phyloP scores from a whole-genome alignment of 2,113 vertebrate genomes.

The Syngnathoides biaculeatus region DNA sequence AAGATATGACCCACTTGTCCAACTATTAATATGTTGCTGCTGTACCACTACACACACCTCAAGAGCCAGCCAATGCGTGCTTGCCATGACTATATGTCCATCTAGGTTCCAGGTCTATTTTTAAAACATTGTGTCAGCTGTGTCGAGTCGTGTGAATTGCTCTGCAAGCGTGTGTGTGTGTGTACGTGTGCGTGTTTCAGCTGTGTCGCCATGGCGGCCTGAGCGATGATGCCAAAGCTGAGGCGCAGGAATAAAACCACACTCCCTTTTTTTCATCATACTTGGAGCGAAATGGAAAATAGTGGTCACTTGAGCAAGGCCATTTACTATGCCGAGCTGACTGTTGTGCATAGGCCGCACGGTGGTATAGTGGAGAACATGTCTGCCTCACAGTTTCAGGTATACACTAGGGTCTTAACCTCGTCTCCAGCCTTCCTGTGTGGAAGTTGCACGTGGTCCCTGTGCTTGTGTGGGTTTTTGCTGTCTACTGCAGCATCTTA shows the following conservation, averaged over 20 bases:
- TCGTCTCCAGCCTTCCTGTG: background rate
- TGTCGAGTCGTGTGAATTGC: conserved; percentile 36
- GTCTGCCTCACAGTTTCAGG: background rate
- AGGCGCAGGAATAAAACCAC: conserved; percentile 47
- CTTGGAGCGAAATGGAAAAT: conserved; percentile 51
- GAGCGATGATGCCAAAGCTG: conserved; percentile 61
- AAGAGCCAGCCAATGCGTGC: background rate
- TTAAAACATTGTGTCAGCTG: conserved; percentile 58
- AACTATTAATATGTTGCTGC: conserved; percentile 32
- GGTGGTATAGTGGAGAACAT: background rate
- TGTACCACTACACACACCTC: conserved; percentile 13
- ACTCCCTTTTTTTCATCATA: conserved; percentile 37
- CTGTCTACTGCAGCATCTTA: too few species aligned
- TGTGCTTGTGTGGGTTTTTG: too few species aligned
- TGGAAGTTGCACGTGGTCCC: background rate
- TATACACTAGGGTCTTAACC: background rate
- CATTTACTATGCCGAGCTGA: background rate
- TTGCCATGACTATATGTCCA: conserved; percentile 5
- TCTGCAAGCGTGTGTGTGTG: conserved; percentile 64
- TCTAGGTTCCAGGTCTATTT: conserved; percentile 51
- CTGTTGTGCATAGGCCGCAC: background rate
- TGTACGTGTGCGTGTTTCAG: conserved; percentile 52
- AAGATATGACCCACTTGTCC: background rate
- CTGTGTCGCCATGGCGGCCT: conserved; percentile 61
- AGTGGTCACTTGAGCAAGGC: conserved; percentile 25